Base-by-base conservation (phyloP, 1,140 invertebrate genomes). In the Drosophila pseudoananassae region DNA sequence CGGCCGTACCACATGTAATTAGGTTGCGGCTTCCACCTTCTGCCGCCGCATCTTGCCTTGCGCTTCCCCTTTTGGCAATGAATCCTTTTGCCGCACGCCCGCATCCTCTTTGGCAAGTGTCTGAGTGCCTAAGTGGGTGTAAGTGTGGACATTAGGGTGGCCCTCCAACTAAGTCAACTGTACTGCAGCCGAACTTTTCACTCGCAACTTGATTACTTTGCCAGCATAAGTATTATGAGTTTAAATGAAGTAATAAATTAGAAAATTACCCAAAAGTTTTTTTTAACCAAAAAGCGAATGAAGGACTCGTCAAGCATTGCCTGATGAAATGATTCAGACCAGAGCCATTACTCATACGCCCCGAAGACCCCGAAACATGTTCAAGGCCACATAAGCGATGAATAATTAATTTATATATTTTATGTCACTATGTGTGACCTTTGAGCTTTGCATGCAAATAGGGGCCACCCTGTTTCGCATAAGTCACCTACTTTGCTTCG, bases 21-120 rank as follows among this genome's bases (percentile, higher is more conserved):
- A 87, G 83, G 83, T 87, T 87, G 83, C 54, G 83, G 83, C 60
- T 82, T 73, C 65, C 66, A 77, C 78, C 84, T 87, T 38, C 58
- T 6, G 29, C 9, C 50, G 27, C 55, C 55, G 25, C 55, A 17
- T 51, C 27, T 29, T 33, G 27, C 56, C 47, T 57, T 15, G 38
- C 25, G 23, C 23, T 15, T 58, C 66, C 33, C 47, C 56, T 80
- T 83, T 82, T 82, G 83, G 83, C 76, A 81, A 78, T 87, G 83
- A 83, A 83, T 88, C 83, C 76, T 66, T 85, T 64, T 68, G 61
- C 63, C 43, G 31, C 59, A 52, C 54, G 61, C 82, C 83, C 83
- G 70, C 82, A 87, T 87, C 69, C 66, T 66, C 63, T 63, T 66
- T 66, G 78, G 82, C 76, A 74, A 71, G 46, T 56, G 43, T 66